Percentiles rank a stretch among this genome's conserved stretches.
Evolutionary conservation across 2,113 vertebrate genomes (phyloP).

Genomic region (Melanerpes aurifrons): DNA sequence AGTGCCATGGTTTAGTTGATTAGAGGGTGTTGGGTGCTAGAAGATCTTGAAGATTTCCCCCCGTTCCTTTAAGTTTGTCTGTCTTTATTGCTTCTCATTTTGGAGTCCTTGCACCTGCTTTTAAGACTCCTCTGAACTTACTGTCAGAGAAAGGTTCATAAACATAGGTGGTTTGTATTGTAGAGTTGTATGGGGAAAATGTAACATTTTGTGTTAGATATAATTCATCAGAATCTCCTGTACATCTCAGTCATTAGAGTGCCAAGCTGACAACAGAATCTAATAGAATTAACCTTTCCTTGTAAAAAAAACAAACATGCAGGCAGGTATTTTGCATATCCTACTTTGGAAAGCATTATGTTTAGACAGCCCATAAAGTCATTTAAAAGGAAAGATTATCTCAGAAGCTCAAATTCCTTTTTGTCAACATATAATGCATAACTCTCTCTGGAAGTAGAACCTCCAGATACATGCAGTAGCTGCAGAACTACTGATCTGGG

Average conservation of each 20-base stretch:
- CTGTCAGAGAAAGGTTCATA: neutral
- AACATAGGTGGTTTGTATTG: neutral
- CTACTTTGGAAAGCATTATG: neutral
- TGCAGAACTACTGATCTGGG: neutral
- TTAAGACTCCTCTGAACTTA: neutral
- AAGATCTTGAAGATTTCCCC: neutral
- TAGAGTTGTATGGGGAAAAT: neutral
- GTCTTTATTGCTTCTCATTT: neutral
- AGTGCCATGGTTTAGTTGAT: too few relatives aligned
- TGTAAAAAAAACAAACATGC: neutral
- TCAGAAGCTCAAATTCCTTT: neutral
- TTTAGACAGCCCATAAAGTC: neutral
- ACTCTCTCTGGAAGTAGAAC: neutral
- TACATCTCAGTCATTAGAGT: neutral
- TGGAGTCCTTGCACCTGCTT: neutral
- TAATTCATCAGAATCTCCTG: neutral
- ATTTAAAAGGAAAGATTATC: neutral
- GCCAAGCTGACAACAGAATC: neutral
- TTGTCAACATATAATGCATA: neutral
- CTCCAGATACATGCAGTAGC: neutral
- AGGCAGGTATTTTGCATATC: neutral
- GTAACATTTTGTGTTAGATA: neutral
- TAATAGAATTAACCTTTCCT: neutral
- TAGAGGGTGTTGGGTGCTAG: too few relatives aligned
- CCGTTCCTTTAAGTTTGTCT: neutral